Evolutionary conservation across 2,888 invertebrate genomes (phyloP).

Genomic region (Sarcophaga variegata): DNA sequence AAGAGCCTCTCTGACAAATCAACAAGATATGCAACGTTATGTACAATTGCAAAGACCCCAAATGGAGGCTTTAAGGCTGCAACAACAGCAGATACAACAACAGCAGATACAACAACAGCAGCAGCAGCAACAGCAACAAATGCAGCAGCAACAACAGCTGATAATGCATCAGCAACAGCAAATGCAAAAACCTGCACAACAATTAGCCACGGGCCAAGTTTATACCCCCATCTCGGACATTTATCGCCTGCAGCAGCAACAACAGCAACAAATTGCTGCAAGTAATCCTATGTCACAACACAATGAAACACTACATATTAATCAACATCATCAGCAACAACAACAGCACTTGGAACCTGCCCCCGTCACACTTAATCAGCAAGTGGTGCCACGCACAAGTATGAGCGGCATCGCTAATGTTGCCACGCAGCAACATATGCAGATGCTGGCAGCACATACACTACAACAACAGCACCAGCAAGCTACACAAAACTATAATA

Average conservation of each 20-base stretch:
- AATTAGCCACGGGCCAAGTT: constrained; percentile 75
- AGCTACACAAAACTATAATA: constrained; percentile 73
- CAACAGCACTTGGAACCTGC: constrained; percentile 72
- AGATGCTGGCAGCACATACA: constrained; percentile 75
- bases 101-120: constrained; percentile 50
- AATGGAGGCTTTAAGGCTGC: constrained; percentile 75
- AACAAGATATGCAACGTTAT: constrained; percentile 79
- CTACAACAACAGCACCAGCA: constrained; percentile 77
- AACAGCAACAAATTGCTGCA: constrained; percentile 75
- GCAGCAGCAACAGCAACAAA: constrained; percentile 64
- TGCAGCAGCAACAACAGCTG: constrained; percentile 63
- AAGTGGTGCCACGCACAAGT: constrained; percentile 76
- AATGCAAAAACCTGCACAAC: constrained; percentile 59
- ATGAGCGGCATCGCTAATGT: constrained; percentile 80
- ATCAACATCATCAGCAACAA: constrained; percentile 72
- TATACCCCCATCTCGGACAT: constrained; percentile 78
- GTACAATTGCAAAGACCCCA: constrained; percentile 78
- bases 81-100: constrained; percentile 67
- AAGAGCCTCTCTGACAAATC: constrained; percentile 70
- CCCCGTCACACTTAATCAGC: constrained; percentile 71
- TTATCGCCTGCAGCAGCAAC: constrained; percentile 78
- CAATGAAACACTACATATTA: constrained; percentile 74
- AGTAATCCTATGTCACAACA: constrained; percentile 66
- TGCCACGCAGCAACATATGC: constrained; percentile 78
- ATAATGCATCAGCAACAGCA: constrained; percentile 74